Evolutionary conservation across 2,888 invertebrate species (phyloP), one percentile per base, ranked within the genome.

Genomic region (Thumatha senex): DNA sequence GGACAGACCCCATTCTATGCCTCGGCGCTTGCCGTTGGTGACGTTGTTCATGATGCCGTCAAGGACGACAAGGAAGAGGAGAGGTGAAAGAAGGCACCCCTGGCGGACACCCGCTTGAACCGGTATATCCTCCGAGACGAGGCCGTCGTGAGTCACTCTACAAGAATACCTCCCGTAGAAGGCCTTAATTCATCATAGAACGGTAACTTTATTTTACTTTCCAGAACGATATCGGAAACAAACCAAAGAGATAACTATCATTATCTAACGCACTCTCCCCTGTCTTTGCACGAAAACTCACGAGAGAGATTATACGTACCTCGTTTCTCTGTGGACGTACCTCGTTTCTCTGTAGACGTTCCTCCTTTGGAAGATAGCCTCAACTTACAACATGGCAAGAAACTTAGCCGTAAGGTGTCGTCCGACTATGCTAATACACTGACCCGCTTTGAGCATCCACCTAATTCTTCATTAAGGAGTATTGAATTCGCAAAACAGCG

Each of bases 381-480:
- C 2, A 11, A 15, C 9, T 9, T 49, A 31, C 49, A 49, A 18
- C 43, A 49, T 30, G 49, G 49, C 3, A 30, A 15, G 11, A 35
- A n/a, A 44, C 39, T 49, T 30, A 24, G 7, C 11, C 44, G 49
- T 7, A 49, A 49, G 30, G 29, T 49, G 34, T 49, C 49, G 14
- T 49, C 43, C n/a, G 49, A 49, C 15, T 49, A 49, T 13, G 44
- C 34, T 10, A 29, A 39, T 2, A 44, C 49, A 4, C 34, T 49
- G 7, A 35, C 15, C 5, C 18, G 12, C n/a, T 39, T 33, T 11
- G 48, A 48, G 4, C n/a, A 33, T 0, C 14, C 4, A 10, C 13
- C 8, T 4, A 29, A 15, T 10, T 14, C 9, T 12, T 44, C 49
- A 24, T 7, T 49, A 10, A 49, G 49, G 14, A 34, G 33, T 31